Evolutionary conservation across 2,113 vertebrate species (phyloP), one percentile per base, ranked within the genome.

Genomic region (Phocoena phocoena): DNA sequence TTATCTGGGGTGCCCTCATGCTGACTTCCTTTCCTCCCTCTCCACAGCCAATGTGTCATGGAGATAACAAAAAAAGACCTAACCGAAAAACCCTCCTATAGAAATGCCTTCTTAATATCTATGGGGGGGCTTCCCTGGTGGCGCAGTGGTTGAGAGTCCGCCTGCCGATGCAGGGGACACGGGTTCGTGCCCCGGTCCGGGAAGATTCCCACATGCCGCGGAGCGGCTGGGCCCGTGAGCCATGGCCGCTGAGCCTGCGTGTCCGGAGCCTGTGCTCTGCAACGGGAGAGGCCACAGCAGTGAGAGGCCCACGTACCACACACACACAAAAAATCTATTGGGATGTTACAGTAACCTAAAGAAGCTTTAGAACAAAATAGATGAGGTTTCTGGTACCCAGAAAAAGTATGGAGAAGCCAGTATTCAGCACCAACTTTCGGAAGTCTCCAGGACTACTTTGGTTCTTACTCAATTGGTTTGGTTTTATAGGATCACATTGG

Each of bases 401-500:
- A 65, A 73, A 84, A 91, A 89, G 36, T 63, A 82, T 68, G 12
- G 38, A 95, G 31, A 91, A 95, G 12, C 38, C 21, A 76, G 44
- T 85, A 21, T 65, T 95, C 8, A n/a, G n/a, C n/a, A 25, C 62
- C 68, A 47, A 63, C 21, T 31, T 95, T 97, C 79, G 81, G 26
- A 86, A 95, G 21, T 20, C 17, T 83, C 55, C 41, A 25, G 65
- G 50, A 87, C 12, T 55, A 89, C 33, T 82, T 73, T 41, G 41
- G 18, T 58, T 87, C 60, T 96, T 62, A 89, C 58, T 62, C n/a
- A 91, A 10, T 10, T 53, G 14, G 15, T 36, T 76, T 93, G 58
- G 11, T 70, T 96, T 96, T 67, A 74, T 26, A 60, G 36, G 41
- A 90, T 31, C 25, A 28, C 65, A 41, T 8, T 74, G 65, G 26